phyloP scores from a whole-genome alignment of 2,113 vertebrate genomes.

The Hemichromis elongatus region DNA sequence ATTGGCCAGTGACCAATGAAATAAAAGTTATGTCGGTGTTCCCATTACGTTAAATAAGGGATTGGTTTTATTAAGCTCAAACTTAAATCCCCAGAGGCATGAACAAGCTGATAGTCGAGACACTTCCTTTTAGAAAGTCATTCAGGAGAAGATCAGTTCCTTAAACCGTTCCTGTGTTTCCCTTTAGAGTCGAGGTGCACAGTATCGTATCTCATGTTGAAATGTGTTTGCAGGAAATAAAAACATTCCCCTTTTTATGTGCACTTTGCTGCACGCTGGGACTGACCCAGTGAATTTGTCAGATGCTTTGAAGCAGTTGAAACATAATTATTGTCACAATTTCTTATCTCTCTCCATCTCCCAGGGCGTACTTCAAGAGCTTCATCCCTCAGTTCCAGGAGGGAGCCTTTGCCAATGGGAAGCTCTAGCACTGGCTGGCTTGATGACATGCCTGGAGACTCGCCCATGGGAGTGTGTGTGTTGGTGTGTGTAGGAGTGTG shows the following conservation, averaged over 20 bases:
- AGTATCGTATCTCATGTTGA: not conserved
- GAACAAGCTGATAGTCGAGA: not conserved
- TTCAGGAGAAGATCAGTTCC: not conserved
- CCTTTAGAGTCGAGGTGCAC: not conserved
- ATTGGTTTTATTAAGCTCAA: not conserved
- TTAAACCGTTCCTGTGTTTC: not conserved
- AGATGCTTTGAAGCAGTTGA: conserved; percentile 17
- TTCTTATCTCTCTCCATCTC: not conserved
- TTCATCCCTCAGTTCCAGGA: conserved; percentile 99
- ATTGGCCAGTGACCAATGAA: not conserved
- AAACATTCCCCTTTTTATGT: conserved; percentile 27
- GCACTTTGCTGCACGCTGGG: not conserved
- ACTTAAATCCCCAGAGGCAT: not conserved
- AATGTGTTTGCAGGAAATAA: not conserved
- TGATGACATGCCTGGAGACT: conserved; percentile 34
- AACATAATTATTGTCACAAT: conserved; percentile 25
- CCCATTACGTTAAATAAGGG: not conserved
- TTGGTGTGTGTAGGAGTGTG: not conserved
- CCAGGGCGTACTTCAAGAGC: conserved; percentile 92
- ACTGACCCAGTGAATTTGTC: conserved; percentile 8
- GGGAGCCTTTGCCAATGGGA: conserved; percentile 95
- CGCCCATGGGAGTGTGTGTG: conserved; percentile 4
- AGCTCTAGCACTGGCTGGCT: conserved; percentile 78
- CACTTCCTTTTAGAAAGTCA: not conserved
- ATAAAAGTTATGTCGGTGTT: not conserved